phyloP scores from a whole-genome alignment of 2,113 vertebrate species.

The Anolis sagrei region DNA sequence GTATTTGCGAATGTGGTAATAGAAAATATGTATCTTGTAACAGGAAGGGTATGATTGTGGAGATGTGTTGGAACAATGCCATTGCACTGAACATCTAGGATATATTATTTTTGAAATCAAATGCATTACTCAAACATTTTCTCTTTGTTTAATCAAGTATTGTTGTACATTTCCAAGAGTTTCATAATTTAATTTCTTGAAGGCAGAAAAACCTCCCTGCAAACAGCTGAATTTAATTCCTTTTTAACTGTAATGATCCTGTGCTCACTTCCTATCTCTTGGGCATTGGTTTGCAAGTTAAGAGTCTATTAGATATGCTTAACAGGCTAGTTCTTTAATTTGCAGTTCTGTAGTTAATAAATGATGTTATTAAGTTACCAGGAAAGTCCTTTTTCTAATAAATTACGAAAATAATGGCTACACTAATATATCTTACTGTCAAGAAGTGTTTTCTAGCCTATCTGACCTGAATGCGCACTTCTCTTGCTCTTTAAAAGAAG shows the following conservation, averaged over 20 bases:
- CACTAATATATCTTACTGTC: not conserved
- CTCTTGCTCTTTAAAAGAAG: constrained; percentile 1
- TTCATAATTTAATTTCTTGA: not conserved
- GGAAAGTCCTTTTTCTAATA: not conserved
- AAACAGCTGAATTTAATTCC: not conserved
- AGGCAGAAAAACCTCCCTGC: not conserved
- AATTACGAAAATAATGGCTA: constrained; percentile 8
- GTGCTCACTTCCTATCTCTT: not conserved
- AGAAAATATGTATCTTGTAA: not conserved
- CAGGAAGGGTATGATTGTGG: not conserved
- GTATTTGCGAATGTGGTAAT: not conserved
- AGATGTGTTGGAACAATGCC: not conserved
- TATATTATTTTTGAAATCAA: not conserved
- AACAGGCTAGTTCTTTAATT: constrained; percentile 21
- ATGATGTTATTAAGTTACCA: constrained; percentile 26
- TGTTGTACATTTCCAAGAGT: not conserved
- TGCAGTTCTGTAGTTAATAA: constrained; percentile 25
- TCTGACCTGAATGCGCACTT: not conserved
- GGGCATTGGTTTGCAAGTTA: not conserved
- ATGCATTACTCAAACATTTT: not conserved
- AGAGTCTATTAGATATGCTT: constrained; percentile 18
- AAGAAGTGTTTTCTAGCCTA: not conserved
- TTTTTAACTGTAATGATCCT: not conserved
- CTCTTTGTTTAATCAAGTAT: not conserved
- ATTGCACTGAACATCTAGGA: not conserved